Percentiles rank a stretch among this genome's conserved stretches.
phyloP scores from a whole-genome alignment of 2,113 vertebrate genomes.

The Tretioscincus oriximinensis region DNA sequence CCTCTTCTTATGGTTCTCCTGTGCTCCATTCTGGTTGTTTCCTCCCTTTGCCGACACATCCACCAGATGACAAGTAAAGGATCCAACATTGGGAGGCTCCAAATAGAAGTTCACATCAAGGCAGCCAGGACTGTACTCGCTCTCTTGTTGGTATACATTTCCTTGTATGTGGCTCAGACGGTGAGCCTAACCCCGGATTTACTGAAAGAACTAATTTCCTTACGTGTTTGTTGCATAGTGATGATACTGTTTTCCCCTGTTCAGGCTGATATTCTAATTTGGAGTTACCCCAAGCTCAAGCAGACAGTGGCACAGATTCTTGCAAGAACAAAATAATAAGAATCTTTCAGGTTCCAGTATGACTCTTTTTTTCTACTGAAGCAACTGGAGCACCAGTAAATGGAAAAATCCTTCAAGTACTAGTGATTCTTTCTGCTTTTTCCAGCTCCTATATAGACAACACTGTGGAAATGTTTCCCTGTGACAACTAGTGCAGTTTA shows the following conservation, averaged over 20 bases:
- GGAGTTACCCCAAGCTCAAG: neutral
- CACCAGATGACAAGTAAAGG: neutral
- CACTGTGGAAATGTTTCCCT: no score
- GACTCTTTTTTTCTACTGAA: neutral
- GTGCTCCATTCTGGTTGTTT: neutral
- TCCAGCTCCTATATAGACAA: no score
- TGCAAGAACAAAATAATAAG: neutral
- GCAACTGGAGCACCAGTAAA: no score
- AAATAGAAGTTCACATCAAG: neutral
- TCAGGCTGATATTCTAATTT: neutral
- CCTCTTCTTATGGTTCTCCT: neutral
- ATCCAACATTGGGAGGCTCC: neutral
- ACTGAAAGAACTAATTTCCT: neutral
- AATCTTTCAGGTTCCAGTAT: neutral
- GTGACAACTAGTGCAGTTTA: no score
- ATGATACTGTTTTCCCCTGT: neutral
- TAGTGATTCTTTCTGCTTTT: no score
- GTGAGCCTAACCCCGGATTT: neutral
- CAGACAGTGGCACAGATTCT: neutral
- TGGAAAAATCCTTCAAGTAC: no score
- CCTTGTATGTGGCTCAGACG: neutral
- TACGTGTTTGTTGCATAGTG: neutral
- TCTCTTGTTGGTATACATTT: neutral
- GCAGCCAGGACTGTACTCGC: neutral
- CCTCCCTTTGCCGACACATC: neutral